A percentile compares a stretch with the other conserved stretches of the same genome.
phyloP scores from a whole-genome alignment of 2,888 invertebrate species.

The Elmis aenea region DNA sequence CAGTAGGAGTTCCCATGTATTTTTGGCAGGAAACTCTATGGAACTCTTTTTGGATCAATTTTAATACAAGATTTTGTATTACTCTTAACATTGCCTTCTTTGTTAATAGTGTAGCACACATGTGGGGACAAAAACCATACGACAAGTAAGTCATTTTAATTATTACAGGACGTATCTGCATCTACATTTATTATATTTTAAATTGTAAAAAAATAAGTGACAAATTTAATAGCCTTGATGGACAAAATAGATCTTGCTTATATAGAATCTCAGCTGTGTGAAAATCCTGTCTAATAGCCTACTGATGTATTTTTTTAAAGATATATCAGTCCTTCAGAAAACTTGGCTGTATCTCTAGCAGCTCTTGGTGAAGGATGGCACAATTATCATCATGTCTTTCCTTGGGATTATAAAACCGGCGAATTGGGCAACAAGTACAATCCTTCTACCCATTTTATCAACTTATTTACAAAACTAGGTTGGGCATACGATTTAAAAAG shows the following conservation, averaged over 20 bases:
- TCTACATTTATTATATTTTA: too few relatives aligned
- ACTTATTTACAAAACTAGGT: constrained; percentile 71
- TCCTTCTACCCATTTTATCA: constrained; percentile 74
- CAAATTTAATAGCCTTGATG: background rate
- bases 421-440: constrained; percentile 57
- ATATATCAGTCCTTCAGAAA: constrained; percentile 69
- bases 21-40: constrained; percentile 77
- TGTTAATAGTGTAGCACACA: constrained; percentile 92
- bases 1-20: constrained; percentile 74
- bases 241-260: background rate
- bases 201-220: too few relatives aligned
- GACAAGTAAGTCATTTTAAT: constrained; percentile 59
- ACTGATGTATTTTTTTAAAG: constrained; percentile 50
- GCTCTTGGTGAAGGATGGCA: constrained; percentile 81
- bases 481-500: constrained; percentile 76
- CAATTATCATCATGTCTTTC: constrained; percentile 76
- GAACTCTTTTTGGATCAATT: constrained; percentile 79
- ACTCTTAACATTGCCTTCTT: constrained; percentile 89
- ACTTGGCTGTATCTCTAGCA: constrained; percentile 65
- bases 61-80: constrained; percentile 75
- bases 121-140: constrained; percentile 90
- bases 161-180: too few relatives aligned
- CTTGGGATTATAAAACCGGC: constrained; percentile 54
- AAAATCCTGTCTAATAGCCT: too few relatives aligned
- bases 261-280: constrained; percentile 6